phyloP scores from a whole-genome alignment of 2,797 vertebrate species.

The Poeciliopsis turneri region DNA sequence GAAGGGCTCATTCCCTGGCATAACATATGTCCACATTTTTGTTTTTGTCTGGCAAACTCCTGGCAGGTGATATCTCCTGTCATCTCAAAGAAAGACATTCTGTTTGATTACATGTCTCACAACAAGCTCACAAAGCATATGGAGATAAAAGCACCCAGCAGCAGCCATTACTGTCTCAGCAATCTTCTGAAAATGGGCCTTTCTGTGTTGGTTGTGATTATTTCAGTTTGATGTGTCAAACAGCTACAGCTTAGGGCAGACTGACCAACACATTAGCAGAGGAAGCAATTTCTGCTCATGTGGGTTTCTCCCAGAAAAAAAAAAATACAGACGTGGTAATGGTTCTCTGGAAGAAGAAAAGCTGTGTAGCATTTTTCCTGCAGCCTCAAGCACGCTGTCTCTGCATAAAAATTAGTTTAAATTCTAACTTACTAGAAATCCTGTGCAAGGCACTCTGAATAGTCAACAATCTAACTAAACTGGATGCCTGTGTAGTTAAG shows the following conservation, averaged over 20 bases:
- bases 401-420: background rate
- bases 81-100: background rate
- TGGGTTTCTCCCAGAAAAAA: background rate
- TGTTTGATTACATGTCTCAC: background rate
- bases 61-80: background rate
- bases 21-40: background rate
- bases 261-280: background rate
- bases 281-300: background rate
- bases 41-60: background rate
- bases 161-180: background rate
- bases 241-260: background rate
- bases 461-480: background rate
- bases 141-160: conserved; percentile 5
- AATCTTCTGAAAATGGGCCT: background rate
- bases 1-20: background rate
- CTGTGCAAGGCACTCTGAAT: background rate
- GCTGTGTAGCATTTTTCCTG: background rate
- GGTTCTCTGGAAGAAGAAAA: background rate
- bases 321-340: background rate
- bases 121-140: background rate
- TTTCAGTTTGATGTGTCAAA: conserved; percentile 1
- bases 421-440: background rate
- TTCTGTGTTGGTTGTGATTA: conserved; percentile 7
- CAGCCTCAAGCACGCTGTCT: background rate
- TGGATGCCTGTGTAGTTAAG: background rate